These are phyloP conservation scores for Sebastes alutus DNA, from an alignment of 2,797 vertebrate species.

Conservation along the genomic window DNA sequence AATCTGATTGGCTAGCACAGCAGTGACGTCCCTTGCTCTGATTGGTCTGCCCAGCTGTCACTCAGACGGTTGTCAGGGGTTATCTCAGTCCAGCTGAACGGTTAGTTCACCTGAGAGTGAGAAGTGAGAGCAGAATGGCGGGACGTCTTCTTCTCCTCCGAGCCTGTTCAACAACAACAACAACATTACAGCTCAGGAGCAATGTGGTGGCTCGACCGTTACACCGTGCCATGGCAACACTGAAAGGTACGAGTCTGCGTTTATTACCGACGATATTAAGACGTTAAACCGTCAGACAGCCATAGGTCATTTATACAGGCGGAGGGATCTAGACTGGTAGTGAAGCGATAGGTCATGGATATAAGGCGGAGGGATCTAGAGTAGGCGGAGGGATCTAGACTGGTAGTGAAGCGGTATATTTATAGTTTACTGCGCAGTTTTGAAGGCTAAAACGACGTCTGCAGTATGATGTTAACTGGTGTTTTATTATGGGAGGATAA, in stretches of 20 bases:
- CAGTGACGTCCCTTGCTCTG: not conserved
- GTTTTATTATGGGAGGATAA: not conserved
- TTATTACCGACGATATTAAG: not conserved
- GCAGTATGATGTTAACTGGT: not conserved
- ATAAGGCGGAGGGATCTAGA: not conserved
- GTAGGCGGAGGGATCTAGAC: accelerated
- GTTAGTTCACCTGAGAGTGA: not conserved
- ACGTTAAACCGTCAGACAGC: not conserved
- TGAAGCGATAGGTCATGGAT: not conserved
- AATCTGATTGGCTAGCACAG: conserved; percentile 51
- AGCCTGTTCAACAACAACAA: conserved; percentile 15
- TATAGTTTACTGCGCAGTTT: not conserved
- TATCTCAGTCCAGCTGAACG: conserved; percentile 24
- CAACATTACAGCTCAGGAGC: conserved; percentile 36
- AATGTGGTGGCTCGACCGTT: conserved; percentile 8
- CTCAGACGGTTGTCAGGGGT: conserved; percentile 29
- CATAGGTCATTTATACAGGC: not conserved
- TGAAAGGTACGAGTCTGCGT: conserved; percentile 56
- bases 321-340: no score
- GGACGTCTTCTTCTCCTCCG: conserved; percentile 74
- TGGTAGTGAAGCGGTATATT: not conserved
- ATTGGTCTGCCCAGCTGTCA: conserved; percentile 61
- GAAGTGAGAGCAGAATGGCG: conserved; percentile 62
- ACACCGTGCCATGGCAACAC: conserved; percentile 50
- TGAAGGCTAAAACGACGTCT: not conserved